Evolutionary conservation across 23 tunicate species (phyloP).

Genomic region (Halocynthia roretzi): DNA sequence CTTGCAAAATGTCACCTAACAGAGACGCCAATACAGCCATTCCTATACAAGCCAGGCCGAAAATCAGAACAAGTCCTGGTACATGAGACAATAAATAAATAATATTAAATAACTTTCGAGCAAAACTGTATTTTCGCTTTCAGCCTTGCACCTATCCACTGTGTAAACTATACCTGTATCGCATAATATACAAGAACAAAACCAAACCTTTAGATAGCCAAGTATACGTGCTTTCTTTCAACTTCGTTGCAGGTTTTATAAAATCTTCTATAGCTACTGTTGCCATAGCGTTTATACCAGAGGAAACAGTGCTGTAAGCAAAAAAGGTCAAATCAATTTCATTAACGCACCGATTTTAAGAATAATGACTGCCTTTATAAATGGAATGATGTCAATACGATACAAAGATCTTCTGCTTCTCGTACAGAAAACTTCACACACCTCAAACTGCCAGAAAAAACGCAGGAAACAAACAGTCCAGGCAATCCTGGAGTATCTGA

Average conservation of each 20-base stretch:
- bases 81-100: neutral
- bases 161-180: neutral
- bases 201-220: conserved; percentile 47
- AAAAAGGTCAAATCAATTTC: neutral
- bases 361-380: neutral
- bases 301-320: conserved; percentile 51
- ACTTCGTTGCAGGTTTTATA: conserved; percentile 43
- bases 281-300: conserved; percentile 62
- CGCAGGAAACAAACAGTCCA: conserved; percentile 58
- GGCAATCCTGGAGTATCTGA: conserved; percentile 49
- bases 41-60: conserved; percentile 66
- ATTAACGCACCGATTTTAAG: neutral
- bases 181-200: neutral
- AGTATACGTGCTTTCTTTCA: conserved; percentile 37
- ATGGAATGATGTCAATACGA: neutral
- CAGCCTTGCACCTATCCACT: neutral
- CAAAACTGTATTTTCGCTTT: too few species aligned
- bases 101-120: too few species aligned
- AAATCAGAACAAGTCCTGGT: conserved; percentile 57
- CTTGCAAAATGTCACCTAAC: conserved; percentile 76
- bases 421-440: neutral
- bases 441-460: conserved; percentile 77
- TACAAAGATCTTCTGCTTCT: neutral
- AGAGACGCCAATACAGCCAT: conserved; percentile 88
- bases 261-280: conserved; percentile 59